A percentile compares a stretch with the other conserved stretches of the same genome.
These are phyloP conservation scores for Paedocypris micromegethes DNA, from an alignment of 2,797 vertebrate species.

Conservation along the genomic window DNA sequence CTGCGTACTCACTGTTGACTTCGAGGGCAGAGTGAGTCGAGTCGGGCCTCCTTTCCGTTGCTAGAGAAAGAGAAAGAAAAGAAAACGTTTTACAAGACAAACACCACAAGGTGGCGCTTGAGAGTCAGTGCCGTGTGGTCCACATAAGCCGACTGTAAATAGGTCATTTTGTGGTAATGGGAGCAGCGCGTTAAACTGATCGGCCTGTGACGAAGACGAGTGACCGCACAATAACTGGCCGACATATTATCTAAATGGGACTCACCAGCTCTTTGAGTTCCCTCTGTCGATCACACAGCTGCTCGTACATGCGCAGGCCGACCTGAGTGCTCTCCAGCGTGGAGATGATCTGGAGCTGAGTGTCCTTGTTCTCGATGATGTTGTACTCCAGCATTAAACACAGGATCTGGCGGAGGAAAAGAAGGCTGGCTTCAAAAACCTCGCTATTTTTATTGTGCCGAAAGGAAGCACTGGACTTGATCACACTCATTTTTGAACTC, in stretches of 20 bases:
- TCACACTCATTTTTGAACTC: too few species aligned
- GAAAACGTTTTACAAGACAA: slow-evolving; percentile 19
- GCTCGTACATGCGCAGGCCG: slow-evolving; percentile 96
- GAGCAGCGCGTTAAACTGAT: slow-evolving; percentile 55
- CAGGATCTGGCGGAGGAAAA: slow-evolving; percentile 74
- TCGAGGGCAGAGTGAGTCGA: slow-evolving; percentile 94
- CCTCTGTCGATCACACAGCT: slow-evolving; percentile 94
- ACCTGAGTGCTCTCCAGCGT: slow-evolving; percentile 95
- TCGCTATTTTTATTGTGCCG: too few species aligned
- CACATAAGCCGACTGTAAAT: slow-evolving; percentile 27
- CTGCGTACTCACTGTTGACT: slow-evolving; percentile 98
- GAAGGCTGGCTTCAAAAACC: too few species aligned
- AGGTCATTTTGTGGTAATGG: slow-evolving; percentile 41
- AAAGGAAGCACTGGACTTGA: too few species aligned
- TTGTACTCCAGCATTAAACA: slow-evolving; percentile 99
- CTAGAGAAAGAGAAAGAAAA: slow-evolving; percentile 56
- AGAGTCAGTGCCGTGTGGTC: not conserved
- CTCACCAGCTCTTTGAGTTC: slow-evolving; percentile 97
- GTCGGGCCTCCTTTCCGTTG: slow-evolving; percentile 99
- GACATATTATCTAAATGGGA: slow-evolving; percentile 20
- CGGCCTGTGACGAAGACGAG: slow-evolving; percentile 1
- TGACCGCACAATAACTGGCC: slow-evolving; percentile 1
- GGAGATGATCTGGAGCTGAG: slow-evolving; percentile 98
- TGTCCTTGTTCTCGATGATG: slow-evolving; percentile 98
- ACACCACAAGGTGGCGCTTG: slow-evolving; percentile 54